phyloP scores from a whole-genome alignment of 2,888 invertebrate species.

The Amphipoea lucens region DNA sequence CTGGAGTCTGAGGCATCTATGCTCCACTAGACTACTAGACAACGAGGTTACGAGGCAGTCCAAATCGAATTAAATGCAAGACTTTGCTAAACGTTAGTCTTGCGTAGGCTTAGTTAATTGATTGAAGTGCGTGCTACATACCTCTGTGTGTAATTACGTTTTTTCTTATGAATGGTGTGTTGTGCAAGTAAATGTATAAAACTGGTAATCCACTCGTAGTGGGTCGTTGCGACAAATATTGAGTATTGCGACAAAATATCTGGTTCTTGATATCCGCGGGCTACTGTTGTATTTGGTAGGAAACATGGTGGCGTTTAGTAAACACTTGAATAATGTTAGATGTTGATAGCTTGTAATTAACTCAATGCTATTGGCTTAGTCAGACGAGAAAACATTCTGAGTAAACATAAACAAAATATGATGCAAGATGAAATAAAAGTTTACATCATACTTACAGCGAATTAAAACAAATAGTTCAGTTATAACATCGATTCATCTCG shows the following conservation, averaged over 20 bases:
- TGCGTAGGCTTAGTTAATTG: background rate
- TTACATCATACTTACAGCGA: background rate
- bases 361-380: background rate
- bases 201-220: constrained; percentile 17
- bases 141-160: background rate
- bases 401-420: background rate
- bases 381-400: background rate
- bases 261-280: constrained; percentile 49
- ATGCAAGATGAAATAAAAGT: background rate
- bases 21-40: background rate
- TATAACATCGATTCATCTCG: constrained; percentile 2
- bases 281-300: constrained; percentile 4
- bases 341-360: background rate
- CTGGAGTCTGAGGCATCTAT: background rate
- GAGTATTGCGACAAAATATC: constrained; percentile 55
- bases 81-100: background rate
- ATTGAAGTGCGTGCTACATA: background rate
- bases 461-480: background rate
- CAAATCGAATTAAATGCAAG: background rate
- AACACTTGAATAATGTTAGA: constrained; percentile 7
- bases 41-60: background rate
- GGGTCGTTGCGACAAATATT: constrained; percentile 57
- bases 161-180: constrained; percentile 21
- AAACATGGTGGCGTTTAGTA: background rate
- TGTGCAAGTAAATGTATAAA: constrained; percentile 35